Evolutionary conservation across 2,113 vertebrate genomes (phyloP).

Genomic region (Empidonax alnorum): DNA sequence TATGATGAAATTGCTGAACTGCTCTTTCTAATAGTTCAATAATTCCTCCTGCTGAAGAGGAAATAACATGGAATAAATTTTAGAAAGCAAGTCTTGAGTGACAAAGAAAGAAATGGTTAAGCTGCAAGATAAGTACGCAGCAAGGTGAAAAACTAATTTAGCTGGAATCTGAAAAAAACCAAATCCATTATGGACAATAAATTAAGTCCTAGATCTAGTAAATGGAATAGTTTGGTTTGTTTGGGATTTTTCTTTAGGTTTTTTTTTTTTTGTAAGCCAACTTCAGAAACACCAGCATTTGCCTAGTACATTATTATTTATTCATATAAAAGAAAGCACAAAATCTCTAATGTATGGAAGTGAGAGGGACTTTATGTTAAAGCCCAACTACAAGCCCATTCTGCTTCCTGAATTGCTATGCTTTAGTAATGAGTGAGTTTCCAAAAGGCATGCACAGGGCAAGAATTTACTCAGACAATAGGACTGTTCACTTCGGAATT

Average conservation of each 20-base stretch:
- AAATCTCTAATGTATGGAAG: background rate
- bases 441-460: background rate
- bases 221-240: background rate
- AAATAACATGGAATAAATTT: background rate
- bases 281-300: background rate
- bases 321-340: background rate
- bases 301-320: background rate
- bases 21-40: background rate
- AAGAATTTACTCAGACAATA: conserved; percentile 17
- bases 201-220: background rate
- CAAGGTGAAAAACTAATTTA: background rate
- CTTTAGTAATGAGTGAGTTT: background rate
- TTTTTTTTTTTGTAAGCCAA: background rate
- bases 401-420: background rate
- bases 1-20: background rate
- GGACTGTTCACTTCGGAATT: background rate
- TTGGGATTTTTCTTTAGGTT: background rate
- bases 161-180: background rate
- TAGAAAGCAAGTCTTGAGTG: background rate
- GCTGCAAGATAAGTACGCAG: background rate
- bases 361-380: background rate
- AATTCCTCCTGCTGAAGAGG: background rate
- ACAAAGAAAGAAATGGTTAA: background rate
- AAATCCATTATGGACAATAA: background rate
- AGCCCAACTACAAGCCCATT: background rate